A percentile compares a stretch with the other conserved stretches of the same genome.
These are phyloP conservation scores for Nowickia ferox DNA, from an alignment of 2,888 invertebrate genomes.

Conservation along the genomic window DNA sequence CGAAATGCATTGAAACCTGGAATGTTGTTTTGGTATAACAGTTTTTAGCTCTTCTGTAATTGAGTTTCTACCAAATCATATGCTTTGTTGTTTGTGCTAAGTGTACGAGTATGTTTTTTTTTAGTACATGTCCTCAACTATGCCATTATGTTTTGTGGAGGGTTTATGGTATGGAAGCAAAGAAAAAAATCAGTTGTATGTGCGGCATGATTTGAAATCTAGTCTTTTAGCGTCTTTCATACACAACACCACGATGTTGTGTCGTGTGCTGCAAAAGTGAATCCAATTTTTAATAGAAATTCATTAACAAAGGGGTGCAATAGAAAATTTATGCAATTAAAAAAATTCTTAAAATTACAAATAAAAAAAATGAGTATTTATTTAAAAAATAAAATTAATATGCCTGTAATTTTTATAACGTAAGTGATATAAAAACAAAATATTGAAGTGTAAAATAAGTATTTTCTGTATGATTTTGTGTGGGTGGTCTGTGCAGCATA, in stretches of 20 bases:
- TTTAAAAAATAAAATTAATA: not conserved
- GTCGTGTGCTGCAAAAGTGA: conserved; percentile 70
- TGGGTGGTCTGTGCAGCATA: conserved; percentile 33
- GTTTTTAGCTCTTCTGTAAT: conserved; percentile 35
- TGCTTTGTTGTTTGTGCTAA: conserved; percentile 7
- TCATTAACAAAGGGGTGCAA: not conserved
- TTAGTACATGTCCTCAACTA: conserved; percentile 62
- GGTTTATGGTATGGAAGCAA: conserved; percentile 32
- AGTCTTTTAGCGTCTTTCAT: conserved; percentile 74
- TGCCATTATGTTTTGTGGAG: conserved; percentile 36
- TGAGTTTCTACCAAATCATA: conserved; percentile 11
- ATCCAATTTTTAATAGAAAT: conserved; percentile 26
- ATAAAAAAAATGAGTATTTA: not conserved
- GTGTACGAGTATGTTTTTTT: conserved; percentile 33
- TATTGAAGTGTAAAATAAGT: not conserved
- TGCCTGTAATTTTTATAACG: not conserved
- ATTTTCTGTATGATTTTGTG: not conserved
- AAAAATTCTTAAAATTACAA: not conserved
- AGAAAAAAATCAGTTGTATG: conserved; percentile 68
- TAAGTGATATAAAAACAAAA: not conserved
- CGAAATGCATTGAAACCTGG: conserved; percentile 16
- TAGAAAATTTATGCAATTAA: conserved; percentile 5
- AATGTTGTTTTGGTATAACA: conserved; percentile 54
- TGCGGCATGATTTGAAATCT: conserved; percentile 72
- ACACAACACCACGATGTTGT: conserved; percentile 72